Evolutionary conservation across 2,113 vertebrate species (phyloP), one percentile per base, ranked within the genome.

Genomic region (Dipodomys stephensi): DNA sequence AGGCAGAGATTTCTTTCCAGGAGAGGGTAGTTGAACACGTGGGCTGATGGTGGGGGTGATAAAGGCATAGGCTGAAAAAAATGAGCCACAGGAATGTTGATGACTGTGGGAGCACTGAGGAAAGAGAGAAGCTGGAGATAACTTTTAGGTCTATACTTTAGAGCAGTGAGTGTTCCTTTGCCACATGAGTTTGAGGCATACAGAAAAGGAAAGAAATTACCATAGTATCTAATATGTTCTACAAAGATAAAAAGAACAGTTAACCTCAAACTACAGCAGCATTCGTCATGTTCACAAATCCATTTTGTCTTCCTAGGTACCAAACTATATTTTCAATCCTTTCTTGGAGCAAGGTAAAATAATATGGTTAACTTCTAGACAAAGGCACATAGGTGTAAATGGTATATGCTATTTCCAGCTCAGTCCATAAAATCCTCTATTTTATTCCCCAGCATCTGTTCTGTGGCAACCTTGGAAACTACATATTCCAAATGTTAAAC

Each of bases 311-410:
- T 87, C 30, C 35, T 72, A 35, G 44, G 35, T 7, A 64, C 35
- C 6, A 77, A 22, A 60, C 53, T 88, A 35, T 4, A 87, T 90
- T 86, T 93, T n/a, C n/a, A 57, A 73, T 53, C 16, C 28, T 87
- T 94, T 35, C 53, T 87, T 88, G 64, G 6, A 85, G 62, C 49
- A n/a, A 90, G 16, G 4, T 74, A 9, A 69, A 94, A 94, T 60
- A 8, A 71, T 12, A 6, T 79, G 18, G 9, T 25, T 78, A 28
- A 78, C 28, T 83, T 82, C 25, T 86, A 74, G 57, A 44, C 68
- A 32, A 53, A 81, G 3, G n/a, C 64, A 39, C 44, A 19, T 57
- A 32, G 30, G 8, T 53, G 5, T 46, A 80, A 90, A 74, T 25
- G 9, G n/a, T 2, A 30, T 23, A 60, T 60, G 20, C 6, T 25